Evolutionary conservation across 2,888 invertebrate genomes (phyloP).

Genomic region (Leptinotarsa juncta): DNA sequence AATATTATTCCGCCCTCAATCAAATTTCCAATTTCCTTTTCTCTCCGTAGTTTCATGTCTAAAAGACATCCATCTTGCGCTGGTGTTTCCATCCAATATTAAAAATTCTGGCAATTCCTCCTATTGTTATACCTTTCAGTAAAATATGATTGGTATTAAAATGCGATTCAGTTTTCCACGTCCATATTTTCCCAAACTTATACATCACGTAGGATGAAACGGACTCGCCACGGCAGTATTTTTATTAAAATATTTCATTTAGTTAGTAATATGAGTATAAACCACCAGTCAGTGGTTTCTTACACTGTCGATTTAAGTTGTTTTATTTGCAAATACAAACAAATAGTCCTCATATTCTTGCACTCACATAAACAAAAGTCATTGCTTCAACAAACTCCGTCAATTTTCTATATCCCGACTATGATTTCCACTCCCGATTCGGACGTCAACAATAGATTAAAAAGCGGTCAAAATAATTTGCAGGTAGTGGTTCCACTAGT

Average conservation of each 20-base stretch:
- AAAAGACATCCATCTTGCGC: background rate
- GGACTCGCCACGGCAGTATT: background rate
- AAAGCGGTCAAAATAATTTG: too few relatives aligned
- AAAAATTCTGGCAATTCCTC: background rate
- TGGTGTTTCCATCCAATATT: background rate
- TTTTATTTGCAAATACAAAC: background rate
- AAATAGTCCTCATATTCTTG: too few relatives aligned
- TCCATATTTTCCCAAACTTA: constrained; percentile 6
- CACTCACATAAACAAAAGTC: too few relatives aligned
- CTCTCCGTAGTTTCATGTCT: background rate
- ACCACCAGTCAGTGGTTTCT: too few relatives aligned
- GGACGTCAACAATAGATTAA: too few relatives aligned
- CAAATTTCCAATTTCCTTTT: constrained; percentile 2
- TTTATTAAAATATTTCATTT: constrained; percentile 12
- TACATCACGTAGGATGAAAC: constrained; percentile 10
- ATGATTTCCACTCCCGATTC: too few relatives aligned
- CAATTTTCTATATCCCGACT: too few relatives aligned
- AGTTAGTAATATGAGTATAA: background rate
- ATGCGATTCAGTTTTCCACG: constrained; percentile 4
- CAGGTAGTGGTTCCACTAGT: too few relatives aligned
- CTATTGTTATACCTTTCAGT: background rate
- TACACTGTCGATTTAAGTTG: background rate
- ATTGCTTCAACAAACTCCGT: too few relatives aligned
- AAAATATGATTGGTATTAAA: constrained; percentile 3
- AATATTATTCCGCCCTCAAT: background rate